Evolutionary conservation across 2,113 vertebrate genomes (phyloP).

Genomic region (Nettapus auritus): DNA sequence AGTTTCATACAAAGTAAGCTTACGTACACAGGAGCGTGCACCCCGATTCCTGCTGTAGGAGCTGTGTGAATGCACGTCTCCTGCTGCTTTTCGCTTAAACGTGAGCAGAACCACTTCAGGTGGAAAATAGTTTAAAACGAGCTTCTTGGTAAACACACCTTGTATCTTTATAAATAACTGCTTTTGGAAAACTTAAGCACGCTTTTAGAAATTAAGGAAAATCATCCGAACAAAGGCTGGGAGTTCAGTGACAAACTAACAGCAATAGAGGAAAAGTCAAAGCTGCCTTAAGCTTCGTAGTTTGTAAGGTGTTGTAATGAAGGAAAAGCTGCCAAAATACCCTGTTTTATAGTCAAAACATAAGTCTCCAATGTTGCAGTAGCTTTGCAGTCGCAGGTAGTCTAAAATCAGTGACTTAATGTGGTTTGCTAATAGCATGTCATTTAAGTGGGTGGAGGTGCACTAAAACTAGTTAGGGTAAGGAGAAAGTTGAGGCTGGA

Average conservation of each 20-base stretch:
- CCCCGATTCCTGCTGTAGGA: too few species aligned
- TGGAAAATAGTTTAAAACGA: background rate
- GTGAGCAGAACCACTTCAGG: background rate
- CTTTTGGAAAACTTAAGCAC: background rate
- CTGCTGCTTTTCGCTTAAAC: background rate
- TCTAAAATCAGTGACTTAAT: background rate
- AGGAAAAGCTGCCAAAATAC: background rate
- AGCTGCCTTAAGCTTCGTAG: background rate
- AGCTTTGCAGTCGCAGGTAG: background rate
- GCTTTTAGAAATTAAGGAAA: background rate
- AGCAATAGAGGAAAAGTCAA: background rate
- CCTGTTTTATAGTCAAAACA: background rate
- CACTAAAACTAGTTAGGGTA: background rate
- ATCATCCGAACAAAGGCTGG: background rate
- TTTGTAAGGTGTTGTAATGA: background rate
- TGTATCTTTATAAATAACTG: background rate
- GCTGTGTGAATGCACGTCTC: too few species aligned
- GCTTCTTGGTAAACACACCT: background rate
- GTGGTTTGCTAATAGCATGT: background rate
- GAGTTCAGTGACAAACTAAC: background rate
- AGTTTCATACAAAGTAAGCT: too few species aligned
- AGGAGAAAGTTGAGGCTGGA: background rate
- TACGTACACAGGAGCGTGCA: too few species aligned
- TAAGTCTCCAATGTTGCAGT: background rate
- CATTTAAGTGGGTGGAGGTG: background rate